Evolutionary conservation across 2,113 vertebrate species (phyloP).

Genomic region (Anthoscopus minutus): DNA sequence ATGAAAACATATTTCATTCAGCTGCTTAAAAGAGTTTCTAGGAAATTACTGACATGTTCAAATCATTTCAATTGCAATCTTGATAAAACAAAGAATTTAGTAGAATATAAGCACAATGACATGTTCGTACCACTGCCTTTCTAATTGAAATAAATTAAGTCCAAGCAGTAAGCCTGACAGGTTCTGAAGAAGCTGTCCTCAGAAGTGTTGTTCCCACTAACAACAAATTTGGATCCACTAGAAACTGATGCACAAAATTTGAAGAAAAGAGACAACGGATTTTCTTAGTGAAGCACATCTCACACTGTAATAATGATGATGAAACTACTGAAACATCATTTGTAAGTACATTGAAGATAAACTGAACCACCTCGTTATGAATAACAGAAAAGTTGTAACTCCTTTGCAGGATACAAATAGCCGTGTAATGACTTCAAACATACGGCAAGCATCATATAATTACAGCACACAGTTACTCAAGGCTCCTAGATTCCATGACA

Average conservation of each 20-base stretch:
- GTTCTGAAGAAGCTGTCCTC: neutral
- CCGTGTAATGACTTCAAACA: neutral
- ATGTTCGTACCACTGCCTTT: neutral
- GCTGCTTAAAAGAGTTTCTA: constrained; percentile 22
- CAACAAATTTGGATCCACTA: neutral
- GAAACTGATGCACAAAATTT: neutral
- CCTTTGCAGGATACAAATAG: neutral
- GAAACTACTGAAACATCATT: neutral
- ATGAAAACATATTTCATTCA: constrained; percentile 46
- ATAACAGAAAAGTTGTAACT: neutral
- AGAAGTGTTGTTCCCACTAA: neutral
- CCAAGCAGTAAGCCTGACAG: neutral
- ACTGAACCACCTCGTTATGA: neutral
- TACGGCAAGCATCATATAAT: neutral
- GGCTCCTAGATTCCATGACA: neutral
- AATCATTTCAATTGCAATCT: neutral
- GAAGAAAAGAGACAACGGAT: neutral
- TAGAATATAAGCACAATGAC: neutral
- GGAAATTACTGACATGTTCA: constrained; percentile 13
- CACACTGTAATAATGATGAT: neutral
- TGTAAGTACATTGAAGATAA: neutral
- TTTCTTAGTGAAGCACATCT: neutral
- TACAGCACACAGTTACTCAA: neutral
- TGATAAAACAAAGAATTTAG: neutral
- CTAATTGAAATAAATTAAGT: neutral